Percentiles rank a stretch among this genome's conserved stretches.
Evolutionary conservation across 2,888 invertebrate species (phyloP).

Genomic region (Agriopis leucophaearia): DNA sequence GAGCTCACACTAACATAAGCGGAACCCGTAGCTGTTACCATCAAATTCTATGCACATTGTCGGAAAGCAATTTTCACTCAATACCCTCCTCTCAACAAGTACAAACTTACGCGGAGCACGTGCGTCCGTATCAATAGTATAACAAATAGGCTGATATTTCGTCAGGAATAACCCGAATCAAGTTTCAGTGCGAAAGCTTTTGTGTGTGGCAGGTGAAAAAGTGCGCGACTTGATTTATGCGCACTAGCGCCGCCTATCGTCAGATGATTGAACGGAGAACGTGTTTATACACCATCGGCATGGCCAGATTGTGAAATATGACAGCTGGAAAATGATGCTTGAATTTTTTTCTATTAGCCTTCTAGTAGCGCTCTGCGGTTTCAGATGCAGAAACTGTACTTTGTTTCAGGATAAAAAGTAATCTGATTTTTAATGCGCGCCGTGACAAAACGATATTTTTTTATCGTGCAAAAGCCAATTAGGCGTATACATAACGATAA

Average conservation of each 20-base stretch:
- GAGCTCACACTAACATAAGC: conserved; percentile 48
- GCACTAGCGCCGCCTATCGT: conserved; percentile 82
- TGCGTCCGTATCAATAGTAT: conserved; percentile 85
- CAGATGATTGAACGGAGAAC: conserved; percentile 83
- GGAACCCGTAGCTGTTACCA: conserved; percentile 65
- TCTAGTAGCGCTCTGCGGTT: neutral
- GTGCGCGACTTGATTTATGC: conserved; percentile 85
- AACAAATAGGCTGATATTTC: conserved; percentile 86
- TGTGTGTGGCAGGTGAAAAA: conserved; percentile 87
- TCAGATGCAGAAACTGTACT: too few species aligned
- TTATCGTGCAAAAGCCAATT: too few species aligned
- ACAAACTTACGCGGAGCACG: conserved; percentile 84
- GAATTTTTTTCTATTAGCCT: conserved; percentile 52
- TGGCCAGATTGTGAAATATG: conserved; percentile 80
- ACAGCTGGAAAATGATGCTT: conserved; percentile 72
- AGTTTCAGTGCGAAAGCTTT: conserved; percentile 84
- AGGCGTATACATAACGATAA: too few species aligned
- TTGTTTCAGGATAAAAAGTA: too few species aligned
- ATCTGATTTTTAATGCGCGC: too few species aligned
- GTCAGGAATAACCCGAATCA: conserved; percentile 86
- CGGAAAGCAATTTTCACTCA: conserved; percentile 84
- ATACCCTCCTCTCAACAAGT: conserved; percentile 83
- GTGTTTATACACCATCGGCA: conserved; percentile 78
- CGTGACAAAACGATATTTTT: too few species aligned
- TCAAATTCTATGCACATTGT: conserved; percentile 82